Conservation (phyloP, 2,888 invertebrate species). For the Dicranocentrus wangi region DNA sequence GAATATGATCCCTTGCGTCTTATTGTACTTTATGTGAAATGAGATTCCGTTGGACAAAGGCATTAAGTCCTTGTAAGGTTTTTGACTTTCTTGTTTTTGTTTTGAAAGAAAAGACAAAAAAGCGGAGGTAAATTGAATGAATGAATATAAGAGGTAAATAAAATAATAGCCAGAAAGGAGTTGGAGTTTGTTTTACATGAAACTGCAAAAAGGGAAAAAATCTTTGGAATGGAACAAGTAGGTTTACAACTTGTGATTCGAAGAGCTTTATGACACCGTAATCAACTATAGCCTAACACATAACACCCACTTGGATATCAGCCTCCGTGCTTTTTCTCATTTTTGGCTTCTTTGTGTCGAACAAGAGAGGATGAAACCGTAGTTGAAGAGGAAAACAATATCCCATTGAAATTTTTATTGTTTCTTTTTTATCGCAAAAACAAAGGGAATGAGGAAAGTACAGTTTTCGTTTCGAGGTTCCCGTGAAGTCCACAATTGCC, state of each 20-base stretch:
- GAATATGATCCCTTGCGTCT: not conserved
- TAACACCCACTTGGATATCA: constrained; percentile 30
- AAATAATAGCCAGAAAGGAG: constrained; percentile 8
- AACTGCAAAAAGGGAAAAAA: not conserved
- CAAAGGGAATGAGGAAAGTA: constrained; percentile 1
- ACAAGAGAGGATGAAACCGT: too few species aligned
- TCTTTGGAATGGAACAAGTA: constrained; percentile 29
- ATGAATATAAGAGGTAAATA: constrained; percentile 2
- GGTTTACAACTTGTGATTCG: constrained; percentile 5
- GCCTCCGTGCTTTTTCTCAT: constrained; percentile 3
- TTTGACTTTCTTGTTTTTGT: constrained; percentile 21
- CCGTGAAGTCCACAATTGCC: constrained; percentile 22
- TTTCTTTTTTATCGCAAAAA: constrained; percentile 21
- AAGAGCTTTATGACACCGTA: constrained; percentile 9
- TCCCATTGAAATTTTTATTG: constrained; percentile 10
- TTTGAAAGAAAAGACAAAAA: constrained; percentile 3
- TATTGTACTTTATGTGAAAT: constrained; percentile 3
- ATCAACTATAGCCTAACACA: too few species aligned
- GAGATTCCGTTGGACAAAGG: not conserved
- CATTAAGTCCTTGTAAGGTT: not conserved
- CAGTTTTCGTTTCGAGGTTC: constrained; percentile 13
- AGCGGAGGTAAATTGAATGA: not conserved
- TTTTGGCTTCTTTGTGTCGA: too few species aligned
- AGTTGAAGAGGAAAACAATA: constrained; percentile 37
- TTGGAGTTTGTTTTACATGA: constrained; percentile 1